Base-by-base conservation (phyloP, 2,113 vertebrate genomes). In the Dolichallabes microphthalmus region DNA sequence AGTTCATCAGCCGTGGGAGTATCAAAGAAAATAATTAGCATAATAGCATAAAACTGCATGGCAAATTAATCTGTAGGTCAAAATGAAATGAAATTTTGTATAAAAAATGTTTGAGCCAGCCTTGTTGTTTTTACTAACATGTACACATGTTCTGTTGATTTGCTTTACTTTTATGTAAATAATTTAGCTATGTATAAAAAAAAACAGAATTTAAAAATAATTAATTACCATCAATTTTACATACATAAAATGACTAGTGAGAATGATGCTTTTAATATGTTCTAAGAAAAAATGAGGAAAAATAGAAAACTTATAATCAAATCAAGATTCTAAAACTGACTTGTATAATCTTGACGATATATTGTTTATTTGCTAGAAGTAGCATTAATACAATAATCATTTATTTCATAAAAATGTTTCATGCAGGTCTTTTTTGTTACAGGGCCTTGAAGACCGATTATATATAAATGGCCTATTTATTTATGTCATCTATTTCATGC, bases 1-100 rank as follows among this genome's bases (percentile, higher is more conserved):
- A 76, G 74, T 76, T 55, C n/a, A 17, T 53, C 13, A 27, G 50
- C 73, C 52, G 73, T 75, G 45, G 22, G 14, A n/a, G 39, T 74
- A 74, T 4, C 22, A 74, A 74, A 74, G 45, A 39, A 74, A 74
- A 74, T 74, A 52, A 74, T 74, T 52, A 52, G 22, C 39, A 74
- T 74, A 25, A 74, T 14, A 15, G 14, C 13, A 15, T 74, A 22
- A 74, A 52, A 74, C 71, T 74, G 71, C 71, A 74, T 52, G 45
- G 12, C 5, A 4, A n/a, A 52, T 74, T 74, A 52, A 74, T 45
- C 35, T 50, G 10, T 25, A 20, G 69, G 69, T 73, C 22, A 52
- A 8, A 52, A 52, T 75, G n/a, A 52, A 75, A 53, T 53, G 50
- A 27, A 7, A 53, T 77, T 1, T 75, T 75, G 8, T 74, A 73